Base-by-base conservation (phyloP, 2,888 invertebrate genomes). In the Agapetus fuscipes region DNA sequence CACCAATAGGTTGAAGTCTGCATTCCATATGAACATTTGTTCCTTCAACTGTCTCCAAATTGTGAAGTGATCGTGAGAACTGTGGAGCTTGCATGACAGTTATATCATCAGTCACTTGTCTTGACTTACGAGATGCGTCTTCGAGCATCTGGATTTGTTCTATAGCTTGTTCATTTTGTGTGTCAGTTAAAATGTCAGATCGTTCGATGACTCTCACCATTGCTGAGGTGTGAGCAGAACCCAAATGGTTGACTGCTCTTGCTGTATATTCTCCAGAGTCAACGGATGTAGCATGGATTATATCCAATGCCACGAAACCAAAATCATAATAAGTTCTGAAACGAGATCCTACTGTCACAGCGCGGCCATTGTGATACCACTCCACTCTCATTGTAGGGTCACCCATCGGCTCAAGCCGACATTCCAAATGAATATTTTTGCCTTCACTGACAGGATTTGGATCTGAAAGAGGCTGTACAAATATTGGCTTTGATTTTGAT, bases 261-360 rank as follows among this genome's bases (percentile, higher is more conserved):
- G 84, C 89, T 1, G 91, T 96, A 56, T 97, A 98, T 66, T 91
- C 91, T 35, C 95, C 95, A 25, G 90, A 84, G 64, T 98, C 98
- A 42, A 86, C 74, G n/a, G 90, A 83, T 38, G 88, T 91, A 13
- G 90, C 84, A 57, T 94, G 89, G 46, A 94, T 79, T 43, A 98
- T 93, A 56, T 97, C 97, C 51, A 98, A 66, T 25, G 96, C 93
- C 37, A 97, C 93, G 59, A 90, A 95, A 12, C 97, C 97, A 60
- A 97, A 97, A 58, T 98, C 97, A 56, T 93, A 88, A 59, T 93
- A 90, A 15, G 94, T 93, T 57, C 83, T 81, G 71, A 94, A 96
- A 56, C 96, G 78, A 30, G 90, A 90, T 29, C 89, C 90, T 26
- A 90, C 84, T 17, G 91, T 89, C 11, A 88, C 80, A 6, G 88